A percentile compares a stretch with the other conserved stretches of the same genome.
These are phyloP conservation scores for Atractosteus spatula DNA, from an alignment of 2,113 vertebrate species.

Conservation along the genomic window DNA sequence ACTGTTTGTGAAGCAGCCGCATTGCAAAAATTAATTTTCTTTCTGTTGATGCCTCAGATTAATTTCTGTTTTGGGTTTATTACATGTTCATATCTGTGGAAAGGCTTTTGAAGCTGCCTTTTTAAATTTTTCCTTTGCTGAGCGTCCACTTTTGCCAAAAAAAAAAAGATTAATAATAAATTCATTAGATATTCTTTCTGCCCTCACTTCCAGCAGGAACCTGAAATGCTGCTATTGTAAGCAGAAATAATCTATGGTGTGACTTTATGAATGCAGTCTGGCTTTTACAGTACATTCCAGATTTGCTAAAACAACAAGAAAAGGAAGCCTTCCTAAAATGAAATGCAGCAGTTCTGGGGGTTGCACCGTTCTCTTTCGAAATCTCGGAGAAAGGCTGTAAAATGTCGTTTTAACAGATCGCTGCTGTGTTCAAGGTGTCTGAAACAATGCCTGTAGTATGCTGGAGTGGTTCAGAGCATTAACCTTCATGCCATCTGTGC, in stretches of 20 bases:
- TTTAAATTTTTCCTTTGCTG: constrained; percentile 30
- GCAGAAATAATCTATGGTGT: constrained; percentile 1
- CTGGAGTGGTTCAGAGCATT: constrained; percentile 30
- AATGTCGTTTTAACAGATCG: constrained; percentile 45
- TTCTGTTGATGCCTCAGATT: no score
- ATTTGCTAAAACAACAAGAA: no score
- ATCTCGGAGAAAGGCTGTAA: constrained; percentile 15
- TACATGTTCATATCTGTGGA: background rate
- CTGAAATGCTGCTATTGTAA: constrained; percentile 7
- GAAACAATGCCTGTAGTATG: constrained; percentile 36
- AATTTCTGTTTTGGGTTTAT: no score
- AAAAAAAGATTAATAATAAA: constrained; percentile 47
- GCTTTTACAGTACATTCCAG: no score
- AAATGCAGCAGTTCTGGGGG: no score
- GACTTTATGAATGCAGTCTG: no score
- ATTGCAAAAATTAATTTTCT: no score
- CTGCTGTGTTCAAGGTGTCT: constrained; percentile 37
- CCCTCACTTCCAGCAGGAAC: constrained; percentile 8
- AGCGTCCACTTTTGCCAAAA: constrained; percentile 45
- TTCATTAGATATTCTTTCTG: constrained; percentile 41
- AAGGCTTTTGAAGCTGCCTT: background rate
- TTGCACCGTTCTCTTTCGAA: background rate
- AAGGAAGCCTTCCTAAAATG: no score
- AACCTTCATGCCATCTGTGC: constrained; percentile 54
- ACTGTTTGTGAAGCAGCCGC: no score